Evolutionary conservation across 30 jellyfish, hydroid and myxozoan species (phyloP), one percentile per base, ranked within the genome.

Genomic region (Chrysaora quinquecirrha): DNA sequence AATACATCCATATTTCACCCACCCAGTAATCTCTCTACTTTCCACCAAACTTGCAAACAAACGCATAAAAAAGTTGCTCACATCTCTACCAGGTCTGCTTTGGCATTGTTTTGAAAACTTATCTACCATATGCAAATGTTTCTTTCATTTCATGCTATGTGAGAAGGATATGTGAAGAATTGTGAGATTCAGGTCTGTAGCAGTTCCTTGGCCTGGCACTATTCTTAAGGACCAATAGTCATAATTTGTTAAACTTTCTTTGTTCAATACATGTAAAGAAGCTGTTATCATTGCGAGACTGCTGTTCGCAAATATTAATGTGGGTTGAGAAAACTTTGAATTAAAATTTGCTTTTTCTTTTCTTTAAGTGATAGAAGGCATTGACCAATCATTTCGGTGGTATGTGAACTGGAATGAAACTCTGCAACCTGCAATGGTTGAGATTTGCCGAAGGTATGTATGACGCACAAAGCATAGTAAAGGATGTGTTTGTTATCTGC

Each of bases 21-120:
- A 20, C 52, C 21, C 14, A 3, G 48, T 10, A 11, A 64, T 3
- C 24, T 64, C 76, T 32, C 76, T 9, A 18, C 76, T 2, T 64
- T n/a, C 76, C 3, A 64, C 56, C 20, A 64, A 56, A 7, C 76
- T 7, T 14, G 76, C 76, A 24, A 64, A 64, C 7, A 64, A 64
- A 64, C 20, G 52, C 76, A 64, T 64, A 60, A 64, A 24, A 20
- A 64, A 64, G 3, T 64, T 16, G 7, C 27, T 64, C 3, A 32
- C 52, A 29, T 64, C 52, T 64, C 7, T 56, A 2, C n/a, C 19
- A 3, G 76, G 2, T 27, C 21, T 14, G 14, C 56, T 23, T 2
- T 3, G 52, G 2, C 52, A 56, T 3, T 3, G 22, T 11, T 32
- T 32, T 2, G 7, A 9, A 4, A 27, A 3, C 76, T 64, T 64